Conservation (phyloP, 2,888 invertebrate species). For the Griposia aprilina region DNA sequence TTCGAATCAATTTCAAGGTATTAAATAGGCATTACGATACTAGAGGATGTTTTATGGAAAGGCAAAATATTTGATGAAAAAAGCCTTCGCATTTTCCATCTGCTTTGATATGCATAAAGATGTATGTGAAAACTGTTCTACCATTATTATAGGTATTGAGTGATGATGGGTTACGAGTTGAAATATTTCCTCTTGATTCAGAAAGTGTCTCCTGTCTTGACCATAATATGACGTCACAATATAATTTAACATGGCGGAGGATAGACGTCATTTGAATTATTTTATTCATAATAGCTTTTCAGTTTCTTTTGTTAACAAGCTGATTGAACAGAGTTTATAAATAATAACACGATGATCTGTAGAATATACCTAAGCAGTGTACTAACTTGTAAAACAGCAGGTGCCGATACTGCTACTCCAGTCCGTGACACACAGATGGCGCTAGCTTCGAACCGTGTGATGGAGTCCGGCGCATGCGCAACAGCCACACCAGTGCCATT, state of each 20-base stretch:
- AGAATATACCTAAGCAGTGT: neutral
- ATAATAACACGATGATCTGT: neutral
- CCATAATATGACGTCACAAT: neutral
- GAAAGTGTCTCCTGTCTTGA: neutral
- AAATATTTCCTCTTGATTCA: neutral
- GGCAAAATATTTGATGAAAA: neutral
- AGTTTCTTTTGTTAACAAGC: neutral
- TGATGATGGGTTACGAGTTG: neutral
- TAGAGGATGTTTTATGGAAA: too few relatives aligned
- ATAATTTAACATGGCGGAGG: neutral
- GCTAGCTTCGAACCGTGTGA: conserved; percentile 84
- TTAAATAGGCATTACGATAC: neutral
- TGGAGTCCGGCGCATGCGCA: conserved; percentile 83
- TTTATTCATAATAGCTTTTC: neutral
- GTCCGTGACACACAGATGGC: conserved; percentile 83
- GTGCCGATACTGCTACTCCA: conserved; percentile 83
- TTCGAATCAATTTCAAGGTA: neutral
- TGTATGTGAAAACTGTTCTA: neutral
- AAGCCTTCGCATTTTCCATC: neutral
- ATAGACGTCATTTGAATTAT: neutral
- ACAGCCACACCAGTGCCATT: conserved; percentile 74
- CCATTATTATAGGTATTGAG: neutral
- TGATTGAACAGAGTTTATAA: neutral
- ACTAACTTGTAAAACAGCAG: conserved; percentile 92
- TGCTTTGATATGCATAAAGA: neutral